Evolutionary conservation across 2,888 invertebrate genomes (phyloP).

Genomic region (Andrena hattorfiana): DNA sequence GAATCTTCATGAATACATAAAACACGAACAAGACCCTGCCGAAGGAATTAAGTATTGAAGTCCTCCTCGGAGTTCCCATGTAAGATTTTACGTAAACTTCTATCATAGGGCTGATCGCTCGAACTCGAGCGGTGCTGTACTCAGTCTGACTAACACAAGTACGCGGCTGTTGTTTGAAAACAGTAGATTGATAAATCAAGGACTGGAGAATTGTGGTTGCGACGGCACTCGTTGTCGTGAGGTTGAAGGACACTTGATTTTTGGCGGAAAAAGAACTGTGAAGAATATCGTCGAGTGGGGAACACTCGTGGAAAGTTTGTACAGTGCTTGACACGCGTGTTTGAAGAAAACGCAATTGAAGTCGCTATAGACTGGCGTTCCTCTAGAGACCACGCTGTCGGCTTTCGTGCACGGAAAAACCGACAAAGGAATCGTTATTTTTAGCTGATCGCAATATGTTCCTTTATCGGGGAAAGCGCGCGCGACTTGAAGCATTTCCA

Average conservation of each 20-base stretch:
- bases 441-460: slow-evolving; percentile 6
- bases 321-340: background rate
- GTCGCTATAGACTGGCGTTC: background rate
- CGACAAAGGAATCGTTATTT: slow-evolving; percentile 5
- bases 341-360: background rate
- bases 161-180: background rate
- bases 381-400: background rate
- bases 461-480: slow-evolving; percentile 19
- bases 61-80: background rate
- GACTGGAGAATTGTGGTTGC: background rate
- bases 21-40: background rate
- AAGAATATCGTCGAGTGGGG: slow-evolving; percentile 6
- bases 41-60: slow-evolving; percentile 1
- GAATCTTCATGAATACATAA: slow-evolving; percentile 41
- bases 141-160: background rate
- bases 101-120: background rate
- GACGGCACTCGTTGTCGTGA: background rate
- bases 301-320: background rate
- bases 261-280: background rate
- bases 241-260: background rate
- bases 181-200: background rate
- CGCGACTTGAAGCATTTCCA: slow-evolving; percentile 33
- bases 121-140: background rate
- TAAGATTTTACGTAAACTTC: too few relatives aligned
- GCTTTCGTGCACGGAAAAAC: background rate